Evolutionary conservation across 2,113 vertebrate species (phyloP).

Genomic region (Daboia siamensis): DNA sequence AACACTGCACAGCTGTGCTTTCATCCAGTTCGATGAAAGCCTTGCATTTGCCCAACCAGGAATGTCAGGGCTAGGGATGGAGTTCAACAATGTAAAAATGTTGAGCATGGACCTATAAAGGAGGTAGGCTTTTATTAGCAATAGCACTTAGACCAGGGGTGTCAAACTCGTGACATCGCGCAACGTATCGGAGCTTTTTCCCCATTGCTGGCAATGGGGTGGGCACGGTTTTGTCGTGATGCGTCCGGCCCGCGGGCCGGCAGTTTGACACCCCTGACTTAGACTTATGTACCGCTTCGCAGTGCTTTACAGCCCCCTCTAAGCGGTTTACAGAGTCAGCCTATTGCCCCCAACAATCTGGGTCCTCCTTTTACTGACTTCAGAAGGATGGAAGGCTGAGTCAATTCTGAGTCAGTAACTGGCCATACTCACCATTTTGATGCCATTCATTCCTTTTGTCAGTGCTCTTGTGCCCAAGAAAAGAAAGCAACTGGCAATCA

Average conservation of each 20-base stretch:
- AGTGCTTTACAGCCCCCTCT: neutral
- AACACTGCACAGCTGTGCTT: neutral
- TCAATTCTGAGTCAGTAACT: neutral
- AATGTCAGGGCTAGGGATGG: neutral
- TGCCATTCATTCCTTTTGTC: neutral
- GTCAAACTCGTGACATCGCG: too few relatives aligned
- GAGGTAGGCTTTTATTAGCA: neutral
- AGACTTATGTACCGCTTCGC: neutral
- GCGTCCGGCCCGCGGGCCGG: too few relatives aligned
- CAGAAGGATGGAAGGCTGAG: neutral
- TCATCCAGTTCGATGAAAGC: neutral
- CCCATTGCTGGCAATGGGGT: too few relatives aligned
- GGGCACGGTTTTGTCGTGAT: too few relatives aligned
- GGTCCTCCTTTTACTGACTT: neutral
- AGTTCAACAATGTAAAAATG: neutral
- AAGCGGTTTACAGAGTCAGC: neutral
- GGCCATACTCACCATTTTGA: neutral
- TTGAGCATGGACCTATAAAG: neutral
- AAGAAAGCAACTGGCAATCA: neutral
- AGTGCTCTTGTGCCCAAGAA: neutral
- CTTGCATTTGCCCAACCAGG: neutral
- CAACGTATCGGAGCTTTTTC: too few relatives aligned
- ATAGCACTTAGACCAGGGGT: too few relatives aligned
- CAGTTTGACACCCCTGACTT: too few relatives aligned
- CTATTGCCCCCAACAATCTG: neutral